A percentile compares a stretch with the other conserved stretches of the same genome.
These are phyloP conservation scores for Ochropleura leucogaster DNA, from an alignment of 2,888 invertebrate species.

Conservation along the genomic window DNA sequence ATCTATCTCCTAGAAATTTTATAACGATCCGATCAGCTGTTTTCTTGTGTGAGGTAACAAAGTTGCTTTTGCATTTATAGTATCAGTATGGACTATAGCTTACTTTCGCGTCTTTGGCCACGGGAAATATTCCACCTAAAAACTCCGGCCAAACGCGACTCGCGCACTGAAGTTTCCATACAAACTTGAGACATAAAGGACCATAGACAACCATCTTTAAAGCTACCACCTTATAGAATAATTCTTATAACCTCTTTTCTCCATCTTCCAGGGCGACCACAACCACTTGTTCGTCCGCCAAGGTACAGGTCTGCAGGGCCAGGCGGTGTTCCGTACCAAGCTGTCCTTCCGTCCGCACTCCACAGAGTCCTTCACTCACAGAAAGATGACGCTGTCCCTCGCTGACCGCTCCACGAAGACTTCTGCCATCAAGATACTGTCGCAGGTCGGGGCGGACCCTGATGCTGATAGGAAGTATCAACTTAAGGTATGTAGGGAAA, in stretches of 20 bases:
- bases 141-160: no score
- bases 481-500: constrained; percentile 92
- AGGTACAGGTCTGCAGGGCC: constrained; percentile 99
- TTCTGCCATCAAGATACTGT: constrained; percentile 98
- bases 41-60: no score
- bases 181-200: no score
- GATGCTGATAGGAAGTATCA: constrained; percentile 97
- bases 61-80: no score
- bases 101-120: no score
- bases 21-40: no score
- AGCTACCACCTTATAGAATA: no score
- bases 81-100: no score
- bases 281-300: constrained; percentile 99
- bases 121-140: no score
- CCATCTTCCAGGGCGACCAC: constrained; percentile 94
- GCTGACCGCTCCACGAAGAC: constrained; percentile 98
- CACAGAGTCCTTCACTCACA: constrained; percentile 99
- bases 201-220: no score
- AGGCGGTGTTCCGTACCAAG: constrained; percentile 99
- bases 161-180: no score
- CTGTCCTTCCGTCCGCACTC: constrained; percentile 99
- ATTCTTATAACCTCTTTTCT: neutral
- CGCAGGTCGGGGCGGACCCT: constrained; percentile 98
- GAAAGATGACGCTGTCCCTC: constrained; percentile 99
- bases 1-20: no score